phyloP scores from a whole-genome alignment of 1,140 invertebrate species.

The Eueides isabella region DNA sequence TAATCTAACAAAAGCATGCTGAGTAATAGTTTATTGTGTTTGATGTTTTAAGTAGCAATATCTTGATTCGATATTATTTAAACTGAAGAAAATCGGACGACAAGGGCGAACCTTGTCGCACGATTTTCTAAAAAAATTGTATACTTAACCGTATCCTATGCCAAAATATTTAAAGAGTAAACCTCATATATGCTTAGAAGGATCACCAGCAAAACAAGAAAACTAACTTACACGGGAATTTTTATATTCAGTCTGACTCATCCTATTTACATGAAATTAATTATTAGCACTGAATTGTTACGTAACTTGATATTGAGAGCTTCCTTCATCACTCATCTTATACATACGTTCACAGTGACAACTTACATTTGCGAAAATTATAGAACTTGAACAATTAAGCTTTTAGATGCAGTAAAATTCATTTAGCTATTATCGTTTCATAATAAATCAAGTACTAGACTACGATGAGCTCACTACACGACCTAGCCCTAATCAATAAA shows the following conservation, averaged over 20 bases:
- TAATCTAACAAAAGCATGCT: too few relatives aligned
- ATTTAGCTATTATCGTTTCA: background rate
- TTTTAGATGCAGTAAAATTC: background rate
- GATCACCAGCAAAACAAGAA: too few relatives aligned
- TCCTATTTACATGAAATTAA: background rate
- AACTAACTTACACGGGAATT: too few relatives aligned
- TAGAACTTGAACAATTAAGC: background rate
- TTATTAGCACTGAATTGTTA: background rate
- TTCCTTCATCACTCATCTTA: background rate
- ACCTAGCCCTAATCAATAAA: slow-evolving; percentile 28
- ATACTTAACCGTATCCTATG: too few relatives aligned
- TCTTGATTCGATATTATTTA: too few relatives aligned
- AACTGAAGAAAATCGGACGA: too few relatives aligned
- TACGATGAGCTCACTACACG: slow-evolving; percentile 30
- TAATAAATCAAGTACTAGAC: background rate
- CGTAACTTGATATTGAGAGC: background rate
- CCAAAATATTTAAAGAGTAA: too few relatives aligned
- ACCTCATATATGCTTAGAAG: too few relatives aligned
- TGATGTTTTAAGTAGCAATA: too few relatives aligned
- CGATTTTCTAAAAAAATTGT: too few relatives aligned
- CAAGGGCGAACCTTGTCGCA: too few relatives aligned
- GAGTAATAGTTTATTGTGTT: too few relatives aligned
- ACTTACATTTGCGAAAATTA: background rate
- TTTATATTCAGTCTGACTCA: background rate
- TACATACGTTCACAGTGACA: background rate